Conservation (phyloP, 2,888 invertebrate genomes). For the Anticlea derivata region DNA sequence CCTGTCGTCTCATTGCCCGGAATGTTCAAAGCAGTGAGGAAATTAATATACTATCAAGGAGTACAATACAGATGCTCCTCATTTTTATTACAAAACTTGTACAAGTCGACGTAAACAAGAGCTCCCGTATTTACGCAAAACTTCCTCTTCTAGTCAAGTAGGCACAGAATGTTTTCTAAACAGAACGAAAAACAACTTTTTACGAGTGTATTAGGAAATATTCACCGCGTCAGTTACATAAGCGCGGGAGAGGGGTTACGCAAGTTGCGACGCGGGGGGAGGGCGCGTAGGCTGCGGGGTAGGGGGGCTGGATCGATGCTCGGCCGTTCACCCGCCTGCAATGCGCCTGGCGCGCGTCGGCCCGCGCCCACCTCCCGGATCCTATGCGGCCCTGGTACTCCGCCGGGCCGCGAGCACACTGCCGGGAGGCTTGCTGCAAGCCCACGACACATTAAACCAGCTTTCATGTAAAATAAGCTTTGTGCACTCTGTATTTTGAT, state of each 20-base stretch:
- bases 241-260: conserved; percentile 68
- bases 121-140: conserved; percentile 15
- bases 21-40: not conserved
- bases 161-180: conserved; percentile 20
- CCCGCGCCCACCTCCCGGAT: conserved; percentile 41
- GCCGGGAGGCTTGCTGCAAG: conserved; percentile 11
- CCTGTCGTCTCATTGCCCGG: not conserved
- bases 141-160: conserved; percentile 21
- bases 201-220: conserved; percentile 57
- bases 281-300: conserved; percentile 25
- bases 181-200: conserved; percentile 27
- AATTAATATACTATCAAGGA: not conserved
- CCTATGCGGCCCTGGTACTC: conserved; percentile 67
- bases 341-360: conserved; percentile 65
- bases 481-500: not conserved
- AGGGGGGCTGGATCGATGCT: conserved; percentile 70
- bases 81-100: conserved; percentile 13
- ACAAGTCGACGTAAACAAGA: conserved; percentile 20
- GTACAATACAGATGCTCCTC: conserved; percentile 9
- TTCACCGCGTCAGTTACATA: conserved; percentile 77
- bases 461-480: not conserved
- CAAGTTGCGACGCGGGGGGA: conserved; percentile 51
- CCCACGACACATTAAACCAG: not conserved
- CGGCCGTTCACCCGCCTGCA: conserved; percentile 83
- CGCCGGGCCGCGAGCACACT: conserved; percentile 21